These are phyloP conservation scores for Gallinago media DNA, from an alignment of 2,113 vertebrate species.

Conservation along the genomic window DNA sequence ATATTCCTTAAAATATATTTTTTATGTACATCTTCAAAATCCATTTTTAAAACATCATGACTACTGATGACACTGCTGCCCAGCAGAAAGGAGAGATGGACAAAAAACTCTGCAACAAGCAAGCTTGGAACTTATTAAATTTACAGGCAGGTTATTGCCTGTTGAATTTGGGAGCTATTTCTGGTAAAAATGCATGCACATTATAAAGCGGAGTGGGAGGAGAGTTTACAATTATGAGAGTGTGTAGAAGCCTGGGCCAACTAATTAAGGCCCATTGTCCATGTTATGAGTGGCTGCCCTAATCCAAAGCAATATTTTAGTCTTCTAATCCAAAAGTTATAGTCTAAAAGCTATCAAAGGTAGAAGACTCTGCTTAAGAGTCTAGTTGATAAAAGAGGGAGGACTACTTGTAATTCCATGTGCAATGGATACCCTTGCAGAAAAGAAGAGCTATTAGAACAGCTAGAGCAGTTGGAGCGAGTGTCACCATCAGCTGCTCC, in stretches of 20 bases:
- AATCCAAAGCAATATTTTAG: background rate
- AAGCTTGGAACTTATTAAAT: background rate
- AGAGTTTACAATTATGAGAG: background rate
- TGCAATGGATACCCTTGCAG: background rate
- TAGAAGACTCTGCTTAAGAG: background rate
- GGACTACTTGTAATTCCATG: background rate
- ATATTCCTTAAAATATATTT: background rate
- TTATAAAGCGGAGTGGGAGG: background rate
- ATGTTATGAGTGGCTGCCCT: background rate
- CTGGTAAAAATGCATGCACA: background rate
- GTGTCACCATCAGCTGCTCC: background rate
- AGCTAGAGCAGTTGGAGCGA: background rate
- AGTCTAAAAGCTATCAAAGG: background rate
- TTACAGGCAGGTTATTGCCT: background rate
- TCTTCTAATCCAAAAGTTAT: background rate
- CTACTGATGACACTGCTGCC: background rate
- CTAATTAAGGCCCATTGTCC: background rate
- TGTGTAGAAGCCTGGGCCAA: background rate
- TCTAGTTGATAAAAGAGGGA: background rate
- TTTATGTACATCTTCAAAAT: background rate
- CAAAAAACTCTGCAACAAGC: fast-evolving
- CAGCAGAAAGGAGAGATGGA: background rate
- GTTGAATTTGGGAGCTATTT: background rate
- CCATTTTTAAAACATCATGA: background rate
- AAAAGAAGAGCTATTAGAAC: background rate